Evolutionary conservation across 2,888 invertebrate species (phyloP).

Genomic region (Acrocyrtus sp.): DNA sequence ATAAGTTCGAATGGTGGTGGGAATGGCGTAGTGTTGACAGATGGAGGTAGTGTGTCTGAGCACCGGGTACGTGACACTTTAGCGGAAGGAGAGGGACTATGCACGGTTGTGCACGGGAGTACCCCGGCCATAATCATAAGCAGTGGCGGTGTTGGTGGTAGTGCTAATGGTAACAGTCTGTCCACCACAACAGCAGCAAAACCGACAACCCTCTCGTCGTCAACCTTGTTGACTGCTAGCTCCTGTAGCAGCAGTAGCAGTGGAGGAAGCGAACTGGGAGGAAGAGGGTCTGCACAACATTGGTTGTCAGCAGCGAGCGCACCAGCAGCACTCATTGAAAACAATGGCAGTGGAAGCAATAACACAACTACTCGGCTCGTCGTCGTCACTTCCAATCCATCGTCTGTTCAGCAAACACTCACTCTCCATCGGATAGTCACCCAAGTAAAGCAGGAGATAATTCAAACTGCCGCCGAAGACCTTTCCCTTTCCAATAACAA

Average conservation of each 20-base stretch:
- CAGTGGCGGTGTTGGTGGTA: slow-evolving; percentile 16
- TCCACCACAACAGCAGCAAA: slow-evolving; percentile 27
- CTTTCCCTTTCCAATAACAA: slow-evolving; percentile 49
- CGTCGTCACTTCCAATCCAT: slow-evolving; percentile 55
- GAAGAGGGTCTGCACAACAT: slow-evolving; percentile 44
- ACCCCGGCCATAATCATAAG: slow-evolving; percentile 40
- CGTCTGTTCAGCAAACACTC: slow-evolving; percentile 52
- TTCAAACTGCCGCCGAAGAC: slow-evolving; percentile 62
- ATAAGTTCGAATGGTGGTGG: slow-evolving; percentile 15
- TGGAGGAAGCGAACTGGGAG: slow-evolving; percentile 36
- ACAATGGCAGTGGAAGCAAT: slow-evolving; percentile 39
- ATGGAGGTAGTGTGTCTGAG: slow-evolving; percentile 33
- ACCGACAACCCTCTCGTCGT: slow-evolving; percentile 24
- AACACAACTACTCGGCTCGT: slow-evolving; percentile 48
- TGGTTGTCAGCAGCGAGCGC: slow-evolving; percentile 42
- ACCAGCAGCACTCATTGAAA: slow-evolving; percentile 35
- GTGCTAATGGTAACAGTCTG: slow-evolving; percentile 34
- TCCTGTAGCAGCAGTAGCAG: slow-evolving; percentile 22
- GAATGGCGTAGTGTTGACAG: slow-evolving; percentile 31
- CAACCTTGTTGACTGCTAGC: slow-evolving; percentile 34
- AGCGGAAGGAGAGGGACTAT: slow-evolving; percentile 28
- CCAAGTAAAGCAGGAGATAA: slow-evolving; percentile 44
- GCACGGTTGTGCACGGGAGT: slow-evolving; percentile 39
- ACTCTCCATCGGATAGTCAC: slow-evolving; percentile 50
- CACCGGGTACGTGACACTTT: slow-evolving; percentile 43